Evolutionary conservation across 2,113 vertebrate species (phyloP).

Genomic region (Semicossyphus pulcher): DNA sequence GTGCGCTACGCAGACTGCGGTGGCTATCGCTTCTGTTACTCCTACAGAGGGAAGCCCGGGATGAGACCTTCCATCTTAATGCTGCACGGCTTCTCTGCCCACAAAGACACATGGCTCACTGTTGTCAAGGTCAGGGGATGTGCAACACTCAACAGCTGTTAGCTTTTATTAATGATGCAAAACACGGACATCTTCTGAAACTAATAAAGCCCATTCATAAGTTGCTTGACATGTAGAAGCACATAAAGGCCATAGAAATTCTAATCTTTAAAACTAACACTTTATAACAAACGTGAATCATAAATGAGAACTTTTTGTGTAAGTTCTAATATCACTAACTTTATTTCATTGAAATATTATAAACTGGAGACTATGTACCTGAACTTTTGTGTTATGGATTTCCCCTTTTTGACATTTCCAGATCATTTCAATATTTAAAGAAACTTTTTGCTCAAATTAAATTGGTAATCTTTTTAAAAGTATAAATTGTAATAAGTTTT

Average conservation of each 20-base stretch:
- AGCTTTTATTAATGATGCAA: not conserved
- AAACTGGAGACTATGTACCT: not conserved
- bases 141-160: conserved; percentile 1
- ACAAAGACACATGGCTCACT: conserved; percentile 96
- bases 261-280: too few relatives aligned
- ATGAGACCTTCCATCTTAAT: conserved; percentile 90
- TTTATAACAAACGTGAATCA: too few relatives aligned
- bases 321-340: not conserved
- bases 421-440: too few relatives aligned
- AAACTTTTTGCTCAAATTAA: too few relatives aligned
- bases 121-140: conserved; percentile 88
- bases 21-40: conserved; percentile 94
- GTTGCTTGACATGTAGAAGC: not conserved
- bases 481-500: too few relatives aligned
- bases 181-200: not conserved
- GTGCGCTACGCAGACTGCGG: conserved; percentile 86
- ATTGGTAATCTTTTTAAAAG: too few relatives aligned
- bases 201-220: not conserved
- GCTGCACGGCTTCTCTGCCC: conserved; percentile 94
- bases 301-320: too few relatives aligned
- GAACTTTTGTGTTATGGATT: too few relatives aligned
- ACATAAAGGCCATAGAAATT: not conserved
- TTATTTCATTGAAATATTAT: not conserved
- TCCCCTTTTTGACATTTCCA: too few relatives aligned
- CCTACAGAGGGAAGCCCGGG: conserved; percentile 90